Percentiles rank a stretch among this genome's conserved stretches.
Conservation (phyloP, 2,113 vertebrate genomes). For the Ceyx melanurus region DNA sequence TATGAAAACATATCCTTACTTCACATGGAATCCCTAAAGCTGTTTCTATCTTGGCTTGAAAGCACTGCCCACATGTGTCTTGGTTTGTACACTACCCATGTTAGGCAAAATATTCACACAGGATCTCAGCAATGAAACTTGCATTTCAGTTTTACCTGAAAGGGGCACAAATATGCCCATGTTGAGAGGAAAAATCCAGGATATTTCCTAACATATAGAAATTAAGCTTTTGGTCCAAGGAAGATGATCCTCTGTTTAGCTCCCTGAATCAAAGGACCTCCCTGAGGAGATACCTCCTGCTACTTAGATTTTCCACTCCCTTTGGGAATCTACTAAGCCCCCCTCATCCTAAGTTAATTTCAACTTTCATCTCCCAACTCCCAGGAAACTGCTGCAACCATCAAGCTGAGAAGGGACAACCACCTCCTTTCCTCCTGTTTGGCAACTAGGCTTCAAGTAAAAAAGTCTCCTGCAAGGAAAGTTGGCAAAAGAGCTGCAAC, state of each 20-base stretch:
- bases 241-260: neutral
- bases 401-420: neutral
- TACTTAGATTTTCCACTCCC: neutral
- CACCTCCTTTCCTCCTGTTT: neutral
- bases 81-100: neutral
- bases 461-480: neutral
- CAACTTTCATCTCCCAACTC: constrained; percentile 23
- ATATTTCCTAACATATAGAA: neutral
- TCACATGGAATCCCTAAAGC: constrained; percentile 2
- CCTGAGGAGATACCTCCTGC: neutral
- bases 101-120: neutral
- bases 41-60: neutral
- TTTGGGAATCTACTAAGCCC: neutral
- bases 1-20: neutral
- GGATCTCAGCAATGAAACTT: neutral
- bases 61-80: neutral
- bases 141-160: neutral
- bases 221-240: constrained; percentile 1
- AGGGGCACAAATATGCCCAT: neutral
- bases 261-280: constrained; percentile 34
- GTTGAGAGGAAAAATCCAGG: neutral
- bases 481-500: neutral
- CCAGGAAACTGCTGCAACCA: neutral
- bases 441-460: neutral
- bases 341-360: constrained; percentile 6